phyloP scores from a whole-genome alignment of 2,797 vertebrate genomes.

The Periophthalmus magnuspinnatus region DNA sequence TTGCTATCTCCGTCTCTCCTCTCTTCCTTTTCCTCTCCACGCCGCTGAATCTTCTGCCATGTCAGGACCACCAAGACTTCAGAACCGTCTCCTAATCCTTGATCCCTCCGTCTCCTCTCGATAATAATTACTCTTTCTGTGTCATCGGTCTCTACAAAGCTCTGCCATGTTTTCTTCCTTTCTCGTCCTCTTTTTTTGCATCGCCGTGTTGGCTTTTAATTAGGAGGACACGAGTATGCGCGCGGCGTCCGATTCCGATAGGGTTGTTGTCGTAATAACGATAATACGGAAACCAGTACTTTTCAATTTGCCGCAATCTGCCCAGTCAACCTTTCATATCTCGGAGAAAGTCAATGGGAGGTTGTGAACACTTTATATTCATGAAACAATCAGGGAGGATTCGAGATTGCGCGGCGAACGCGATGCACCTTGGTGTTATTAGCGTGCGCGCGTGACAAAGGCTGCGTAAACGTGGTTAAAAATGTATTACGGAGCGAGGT shows the following conservation, averaged over 20 bases:
- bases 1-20: conserved; percentile 31
- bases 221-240: conserved; percentile 28
- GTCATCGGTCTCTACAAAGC: conserved; percentile 57
- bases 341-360: background rate
- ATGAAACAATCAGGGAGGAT: conserved; percentile 23
- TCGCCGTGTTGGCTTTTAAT: conserved; percentile 48
- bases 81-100: conserved; percentile 17
- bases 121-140: conserved; percentile 64
- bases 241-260: conserved; percentile 11
- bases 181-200: conserved; percentile 27
- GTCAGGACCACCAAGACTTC: conserved; percentile 51
- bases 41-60: conserved; percentile 41
- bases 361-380: conserved; percentile 35
- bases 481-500: conserved; percentile 40
- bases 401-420: conserved; percentile 7
- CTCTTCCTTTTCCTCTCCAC: conserved; percentile 22
- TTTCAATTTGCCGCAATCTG: background rate
- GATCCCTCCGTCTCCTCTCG: conserved; percentile 10
- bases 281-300: conserved; percentile 2
- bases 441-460: conserved; percentile 6
- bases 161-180: conserved; percentile 33
- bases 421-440: background rate
- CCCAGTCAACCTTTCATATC: conserved; percentile 23
- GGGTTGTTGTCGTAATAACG: background rate
- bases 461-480: conserved; percentile 33